Conservation (phyloP, 2,113 vertebrate species). For the Cyanistes caeruleus region DNA sequence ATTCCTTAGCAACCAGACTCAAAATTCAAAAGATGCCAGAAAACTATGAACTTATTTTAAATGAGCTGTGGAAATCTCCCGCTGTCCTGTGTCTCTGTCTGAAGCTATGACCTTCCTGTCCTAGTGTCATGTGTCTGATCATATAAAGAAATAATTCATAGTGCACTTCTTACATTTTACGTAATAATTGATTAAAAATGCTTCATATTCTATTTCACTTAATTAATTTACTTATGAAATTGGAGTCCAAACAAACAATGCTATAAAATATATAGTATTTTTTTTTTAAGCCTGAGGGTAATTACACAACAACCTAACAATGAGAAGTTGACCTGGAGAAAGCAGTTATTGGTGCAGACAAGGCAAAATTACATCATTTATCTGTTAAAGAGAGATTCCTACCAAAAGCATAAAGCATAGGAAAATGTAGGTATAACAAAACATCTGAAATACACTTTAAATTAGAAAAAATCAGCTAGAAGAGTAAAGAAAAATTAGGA, state of each 20-base stretch:
- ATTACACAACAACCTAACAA: neutral
- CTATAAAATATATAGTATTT: neutral
- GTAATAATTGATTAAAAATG: neutral
- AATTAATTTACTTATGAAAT: neutral
- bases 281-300: neutral
- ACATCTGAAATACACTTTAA: neutral
- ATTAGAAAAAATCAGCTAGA: neutral
- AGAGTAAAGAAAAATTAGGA: neutral
- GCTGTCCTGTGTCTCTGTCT: slow-evolving; percentile 37
- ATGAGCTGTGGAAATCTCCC: slow-evolving; percentile 53
- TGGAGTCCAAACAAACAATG: neutral
- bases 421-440: neutral
- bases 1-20: slow-evolving; percentile 3
- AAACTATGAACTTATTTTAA: slow-evolving; percentile 48
- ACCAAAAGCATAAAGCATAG: neutral
- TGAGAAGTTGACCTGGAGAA: neutral
- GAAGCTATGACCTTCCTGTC: slow-evolving; percentile 52
- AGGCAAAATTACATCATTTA: neutral
- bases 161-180: neutral
- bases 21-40: slow-evolving; percentile 40
- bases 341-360: neutral
- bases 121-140: neutral
- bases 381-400: neutral
- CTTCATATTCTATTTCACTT: neutral
- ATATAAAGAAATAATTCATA: slow-evolving; percentile 35